These are phyloP conservation scores for Choreutis nemorana DNA, from an alignment of 2,888 invertebrate species.

Conservation along the genomic window DNA sequence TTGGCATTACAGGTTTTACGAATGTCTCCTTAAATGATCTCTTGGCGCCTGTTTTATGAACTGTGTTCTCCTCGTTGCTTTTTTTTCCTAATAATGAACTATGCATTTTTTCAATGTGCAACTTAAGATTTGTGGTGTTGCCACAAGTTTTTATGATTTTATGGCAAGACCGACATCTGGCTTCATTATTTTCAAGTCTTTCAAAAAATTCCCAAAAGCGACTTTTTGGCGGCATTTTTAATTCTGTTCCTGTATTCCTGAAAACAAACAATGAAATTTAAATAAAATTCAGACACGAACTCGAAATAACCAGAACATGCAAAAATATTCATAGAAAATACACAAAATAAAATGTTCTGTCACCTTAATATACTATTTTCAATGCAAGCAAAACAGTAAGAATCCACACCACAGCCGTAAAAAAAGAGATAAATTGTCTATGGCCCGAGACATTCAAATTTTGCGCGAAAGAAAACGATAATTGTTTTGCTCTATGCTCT, in stretches of 20 bases:
- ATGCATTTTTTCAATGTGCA: conserved; percentile 5
- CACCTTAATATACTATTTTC: conserved; percentile 9
- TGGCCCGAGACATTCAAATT: conserved; percentile 8
- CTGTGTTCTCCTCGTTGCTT: conserved; percentile 3
- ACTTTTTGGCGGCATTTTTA: conserved; percentile 4
- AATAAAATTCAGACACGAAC: no score
- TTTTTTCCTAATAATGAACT: conserved; percentile 1
- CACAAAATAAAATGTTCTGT: conserved; percentile 9
- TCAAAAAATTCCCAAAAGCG: conserved; percentile 5
- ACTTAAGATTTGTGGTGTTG: conserved; percentile 5
- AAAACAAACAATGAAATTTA: conserved; percentile 3
- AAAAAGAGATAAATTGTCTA: conserved; percentile 9
- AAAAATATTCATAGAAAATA: conserved; percentile 8
- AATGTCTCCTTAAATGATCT: no score
- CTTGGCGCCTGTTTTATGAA: conserved; percentile 1
- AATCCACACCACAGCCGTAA: conserved; percentile 8
- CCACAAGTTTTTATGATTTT: conserved; percentile 6
- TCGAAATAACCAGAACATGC: conserved; percentile 4
- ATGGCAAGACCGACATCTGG: conserved; percentile 5
- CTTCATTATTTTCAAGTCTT: conserved; percentile 3
- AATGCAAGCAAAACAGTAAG: conserved; percentile 9
- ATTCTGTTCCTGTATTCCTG: conserved; percentile 3
- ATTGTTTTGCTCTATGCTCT: conserved; percentile 7
- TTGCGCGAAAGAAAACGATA: conserved; percentile 8
- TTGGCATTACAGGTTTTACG: conserved; percentile 1